Base-by-base conservation (phyloP, 2,888 invertebrate genomes). In the Nasonia oneida region DNA sequence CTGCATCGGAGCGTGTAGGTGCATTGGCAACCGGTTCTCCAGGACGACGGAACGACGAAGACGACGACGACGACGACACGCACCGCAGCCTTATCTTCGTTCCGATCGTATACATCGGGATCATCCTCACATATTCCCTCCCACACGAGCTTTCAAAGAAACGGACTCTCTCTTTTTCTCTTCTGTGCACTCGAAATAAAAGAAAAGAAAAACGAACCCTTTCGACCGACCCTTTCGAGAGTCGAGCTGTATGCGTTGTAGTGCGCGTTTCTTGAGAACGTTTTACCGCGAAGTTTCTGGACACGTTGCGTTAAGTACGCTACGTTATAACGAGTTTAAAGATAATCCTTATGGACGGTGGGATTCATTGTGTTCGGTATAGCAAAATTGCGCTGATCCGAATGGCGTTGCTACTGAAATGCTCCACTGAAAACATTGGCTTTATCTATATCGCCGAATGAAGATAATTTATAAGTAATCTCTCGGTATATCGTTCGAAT, bases 31-130 rank as follows among this genome's bases (percentile, higher is more conserved):
- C 82, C 74, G 78, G 85, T 82, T 64, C 50, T 14, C 42, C 29
- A 64, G 42, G 23, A 53, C 70, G 33, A 53, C 6, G n/a, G 33
- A 5, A 74, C 57, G 61, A 79, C 42, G 42, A 47, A 14, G 53
- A 23, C 37, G 47, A 61, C 57, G 33, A 61, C 57, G 33, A 61
- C 53, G 33, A 61, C 64, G 74, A 74, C 78, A 78, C 74, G 82
- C 85, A 74, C 78, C n/a, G 42, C 14, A 1, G 15, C 5, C 85
- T 85, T 82, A 85, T 85, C 82, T 53, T 39, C 5, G 64, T 39
- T 39, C 50, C 39, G 53, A 85, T 85, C 81, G 78, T 67, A 67
- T 82, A 82, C 74, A 85, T 82, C 71, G 81, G 77, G 85, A 85
- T 85, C 85, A 81, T 77, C 77, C 81, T 73, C 29, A 81, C 81